Base-by-base conservation (phyloP, 1,140 invertebrate species). In the Platyscapa corneri region DNA sequence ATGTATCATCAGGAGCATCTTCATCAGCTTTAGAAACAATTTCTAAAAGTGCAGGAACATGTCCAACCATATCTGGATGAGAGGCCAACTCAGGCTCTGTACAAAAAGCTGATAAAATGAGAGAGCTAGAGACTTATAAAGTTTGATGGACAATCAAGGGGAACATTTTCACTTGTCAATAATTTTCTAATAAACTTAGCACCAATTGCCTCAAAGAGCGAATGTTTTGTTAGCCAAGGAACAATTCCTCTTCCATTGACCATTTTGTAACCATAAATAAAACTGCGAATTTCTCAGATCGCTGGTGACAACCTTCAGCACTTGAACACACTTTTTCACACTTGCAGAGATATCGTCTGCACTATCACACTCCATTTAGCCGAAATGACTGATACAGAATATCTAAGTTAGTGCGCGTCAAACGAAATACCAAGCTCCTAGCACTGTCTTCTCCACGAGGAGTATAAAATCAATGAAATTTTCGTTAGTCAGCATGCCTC, bases 201-300 rank as follows among this genome's bases (percentile, higher is more conserved):
- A 1, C 97, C 97, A 87, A 98, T 98, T 0, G 96, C 96, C 93
- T 98, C 96, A 89, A 98, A 98, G 0, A 98, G 93, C n/a, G 96
- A 93, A 89, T 96, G 5, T 96, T 89, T 97, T 97, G 16, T 95
- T 95, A 18, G 93, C 91, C 3, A 95, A 91, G 84, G 95, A 95
- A 89, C 97, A 96, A 87, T 97, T 96, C 89, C 96, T 96, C 96
- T 96, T 82, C 95, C 95, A 91, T 97, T 97, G 14, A 98, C 95
- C 77, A 90, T 92, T 98, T 98, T 0, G 97, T 97, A 42, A 98
- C 97, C 95, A 98, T 96, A 90, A 98, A 97, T 3, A 98, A 93
- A 0, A 96, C 97, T 14, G 97, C 97, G 92, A 98, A 97, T 92
- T 98, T 98, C 93, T 98, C 97, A 0, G 97, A 92, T 98, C 97